Base-by-base conservation (phyloP, 2,888 invertebrate genomes). In the Sinohyriopsis cumingii region DNA sequence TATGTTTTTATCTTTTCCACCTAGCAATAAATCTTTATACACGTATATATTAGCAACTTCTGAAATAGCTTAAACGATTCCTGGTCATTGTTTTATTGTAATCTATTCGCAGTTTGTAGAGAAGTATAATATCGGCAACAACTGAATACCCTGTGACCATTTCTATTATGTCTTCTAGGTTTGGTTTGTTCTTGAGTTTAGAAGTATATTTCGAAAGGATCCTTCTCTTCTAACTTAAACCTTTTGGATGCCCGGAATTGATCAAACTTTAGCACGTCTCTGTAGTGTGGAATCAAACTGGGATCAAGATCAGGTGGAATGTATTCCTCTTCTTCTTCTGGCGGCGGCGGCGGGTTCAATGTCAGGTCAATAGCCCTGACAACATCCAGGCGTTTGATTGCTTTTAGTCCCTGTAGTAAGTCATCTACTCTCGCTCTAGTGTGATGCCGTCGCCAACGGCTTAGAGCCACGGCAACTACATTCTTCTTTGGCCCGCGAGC, bases 351-450 rank as follows among this genome's bases (percentile, higher is more conserved):
- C 28, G 84, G 84, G 45, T 84, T 78, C 24, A 86, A 69, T n/a
- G 71, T 76, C n/a, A 65, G 61, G 19, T 86, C 81, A 6, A 86
- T 75, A 56, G 75, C 77, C 33, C 72, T 71, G 57, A 82, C 33
- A 55, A 84, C 66, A 65, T 86, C 86, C 12, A 62, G 55, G 12
- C 85, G 69, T 61, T 70, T 76, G 18, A 86, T 84, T 65, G 79
- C 82, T 68, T 70, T 78, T 63, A 86, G 64, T 7, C 81, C 77
- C 24, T 76, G 73, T 59, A 79, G 73, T 19, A 88, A 68, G 71
- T 87, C 87, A n/a, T 85, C 83, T 25, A 82, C 72, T 67, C 81
- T 86, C 59, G 86, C 85, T 1, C 86, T 78, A 53, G 86, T 88
- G 78, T 85, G 85, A 68, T 84, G 80, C 15, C 86, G 78, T 19